These are phyloP conservation scores for Chaetorhynchus papuensis DNA, from an alignment of 2,113 vertebrate genomes.

Conservation along the genomic window DNA sequence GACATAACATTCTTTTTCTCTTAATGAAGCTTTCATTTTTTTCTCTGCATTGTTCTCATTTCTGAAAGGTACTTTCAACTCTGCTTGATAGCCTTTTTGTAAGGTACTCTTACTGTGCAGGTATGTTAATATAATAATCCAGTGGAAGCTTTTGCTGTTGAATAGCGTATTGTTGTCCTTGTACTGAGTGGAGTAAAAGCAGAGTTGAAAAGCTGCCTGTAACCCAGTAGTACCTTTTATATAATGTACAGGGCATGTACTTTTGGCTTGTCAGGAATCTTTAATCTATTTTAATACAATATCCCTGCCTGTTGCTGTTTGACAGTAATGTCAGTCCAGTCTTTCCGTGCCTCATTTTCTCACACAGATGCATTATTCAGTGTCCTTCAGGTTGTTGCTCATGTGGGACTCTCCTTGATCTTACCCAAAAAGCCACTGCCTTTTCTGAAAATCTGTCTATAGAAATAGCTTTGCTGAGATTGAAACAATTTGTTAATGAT, in stretches of 20 bases:
- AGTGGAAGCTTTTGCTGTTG: background rate
- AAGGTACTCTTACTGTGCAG: background rate
- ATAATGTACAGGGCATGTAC: background rate
- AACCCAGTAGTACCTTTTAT: background rate
- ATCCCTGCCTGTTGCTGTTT: background rate
- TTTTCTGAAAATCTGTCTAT: background rate
- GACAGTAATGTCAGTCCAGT: background rate
- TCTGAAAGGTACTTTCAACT: background rate
- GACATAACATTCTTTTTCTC: background rate
- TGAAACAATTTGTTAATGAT: background rate
- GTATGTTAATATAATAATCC: background rate
- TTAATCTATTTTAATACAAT: background rate
- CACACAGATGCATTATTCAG: background rate
- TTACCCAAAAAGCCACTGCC: background rate
- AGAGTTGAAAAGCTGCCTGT: background rate
- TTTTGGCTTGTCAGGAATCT: background rate
- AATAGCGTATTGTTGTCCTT: background rate
- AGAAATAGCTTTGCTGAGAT: background rate
- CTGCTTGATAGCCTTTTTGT: background rate
- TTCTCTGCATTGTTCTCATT: background rate
- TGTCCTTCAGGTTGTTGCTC: background rate
- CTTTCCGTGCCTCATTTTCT: background rate
- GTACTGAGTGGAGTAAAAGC: background rate
- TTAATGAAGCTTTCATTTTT: background rate
- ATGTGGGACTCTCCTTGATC: background rate